Conservation (phyloP, 2,113 vertebrate genomes). For the Sakesphorus luctuosus region DNA sequence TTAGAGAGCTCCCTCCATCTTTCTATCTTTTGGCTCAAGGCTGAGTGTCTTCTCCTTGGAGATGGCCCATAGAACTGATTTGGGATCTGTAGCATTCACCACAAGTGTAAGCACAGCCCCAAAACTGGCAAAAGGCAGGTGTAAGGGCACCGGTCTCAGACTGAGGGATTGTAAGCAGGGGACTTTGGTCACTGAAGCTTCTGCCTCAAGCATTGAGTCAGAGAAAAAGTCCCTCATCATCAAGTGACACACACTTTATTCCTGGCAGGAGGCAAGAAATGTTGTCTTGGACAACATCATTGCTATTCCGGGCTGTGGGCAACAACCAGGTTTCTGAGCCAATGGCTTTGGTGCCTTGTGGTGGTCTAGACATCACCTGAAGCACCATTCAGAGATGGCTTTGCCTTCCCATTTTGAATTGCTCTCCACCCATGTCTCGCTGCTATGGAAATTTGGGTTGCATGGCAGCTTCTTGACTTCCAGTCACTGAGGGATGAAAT, state of each 20-base stretch:
- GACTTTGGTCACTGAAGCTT: background rate
- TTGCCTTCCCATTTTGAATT: background rate
- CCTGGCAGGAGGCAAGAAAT: background rate
- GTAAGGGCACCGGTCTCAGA: background rate
- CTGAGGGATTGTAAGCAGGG: background rate
- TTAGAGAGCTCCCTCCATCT: background rate
- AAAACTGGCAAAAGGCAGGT: background rate
- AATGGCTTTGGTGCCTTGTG: background rate
- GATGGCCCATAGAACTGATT: background rate
- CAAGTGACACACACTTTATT: constrained; percentile 40
- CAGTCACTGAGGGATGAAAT: background rate
- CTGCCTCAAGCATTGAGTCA: constrained; percentile 37
- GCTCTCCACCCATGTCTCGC: background rate
- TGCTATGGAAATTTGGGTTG: background rate
- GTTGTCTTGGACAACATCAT: background rate
- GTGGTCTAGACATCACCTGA: constrained; percentile 38
- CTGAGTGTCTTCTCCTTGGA: background rate
- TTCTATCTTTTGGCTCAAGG: background rate
- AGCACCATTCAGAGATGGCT: background rate
- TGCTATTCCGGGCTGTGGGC: background rate
- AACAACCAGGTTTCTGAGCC: background rate
- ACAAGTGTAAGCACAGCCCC: background rate
- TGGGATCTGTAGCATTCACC: background rate
- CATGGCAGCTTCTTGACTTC: background rate
- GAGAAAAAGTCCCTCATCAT: constrained; percentile 9